phyloP scores from a whole-genome alignment of 2,888 invertebrate species.

The Cantharis nigra region DNA sequence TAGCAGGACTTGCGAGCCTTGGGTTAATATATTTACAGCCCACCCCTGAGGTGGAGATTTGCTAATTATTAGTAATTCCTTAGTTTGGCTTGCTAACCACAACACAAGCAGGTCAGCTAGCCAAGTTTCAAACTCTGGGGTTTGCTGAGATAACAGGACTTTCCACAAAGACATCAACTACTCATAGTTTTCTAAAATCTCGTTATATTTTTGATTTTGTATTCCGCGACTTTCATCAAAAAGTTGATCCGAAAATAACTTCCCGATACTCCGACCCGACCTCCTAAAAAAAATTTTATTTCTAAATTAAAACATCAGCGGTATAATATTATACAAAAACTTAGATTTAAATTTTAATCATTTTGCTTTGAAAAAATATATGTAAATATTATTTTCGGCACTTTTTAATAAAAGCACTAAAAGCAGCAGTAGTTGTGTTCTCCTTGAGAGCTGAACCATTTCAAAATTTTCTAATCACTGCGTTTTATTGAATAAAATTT shows the following conservation, averaged over 20 bases:
- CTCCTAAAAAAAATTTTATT: too few species aligned
- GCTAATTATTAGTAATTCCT: neutral
- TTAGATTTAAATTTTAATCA: neutral
- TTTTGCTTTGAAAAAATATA: neutral
- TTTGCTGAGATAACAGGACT: neutral
- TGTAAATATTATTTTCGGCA: neutral
- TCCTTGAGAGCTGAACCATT: neutral
- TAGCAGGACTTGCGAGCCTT: too few species aligned
- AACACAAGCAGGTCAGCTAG: neutral
- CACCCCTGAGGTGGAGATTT: neutral
- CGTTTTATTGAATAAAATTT: neutral
- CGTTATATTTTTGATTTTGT: too few species aligned
- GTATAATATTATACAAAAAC: neutral
- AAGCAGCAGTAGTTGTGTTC: neutral
- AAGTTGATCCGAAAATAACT: neutral
- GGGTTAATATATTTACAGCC: neutral
- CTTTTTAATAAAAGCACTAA: neutral
- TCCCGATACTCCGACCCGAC: neutral
- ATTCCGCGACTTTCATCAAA: neutral
- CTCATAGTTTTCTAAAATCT: neutral
- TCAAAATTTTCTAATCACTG: neutral
- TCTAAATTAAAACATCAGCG: too few species aligned
- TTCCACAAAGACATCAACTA: neutral
- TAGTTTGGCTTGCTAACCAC: neutral
- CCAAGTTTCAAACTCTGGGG: neutral